A percentile compares a stretch with the other conserved stretches of the same genome.
These are phyloP conservation scores for Esperia sulphurella DNA, from an alignment of 2,888 invertebrate species.

Conservation along the genomic window DNA sequence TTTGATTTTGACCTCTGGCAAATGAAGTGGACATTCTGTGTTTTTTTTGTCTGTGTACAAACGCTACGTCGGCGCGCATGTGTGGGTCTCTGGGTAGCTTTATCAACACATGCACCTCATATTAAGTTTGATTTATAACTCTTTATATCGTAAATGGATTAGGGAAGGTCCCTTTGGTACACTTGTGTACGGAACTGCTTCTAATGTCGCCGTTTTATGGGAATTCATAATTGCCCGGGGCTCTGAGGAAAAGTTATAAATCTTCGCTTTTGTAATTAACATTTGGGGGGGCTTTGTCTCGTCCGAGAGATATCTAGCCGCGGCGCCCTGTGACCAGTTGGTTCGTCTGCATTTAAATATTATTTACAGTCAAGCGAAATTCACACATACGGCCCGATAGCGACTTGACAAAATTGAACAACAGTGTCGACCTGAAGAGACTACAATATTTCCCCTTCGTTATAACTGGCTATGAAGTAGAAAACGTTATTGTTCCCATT, in stretches of 20 bases:
- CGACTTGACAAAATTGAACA: too few species aligned
- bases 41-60: conserved; percentile 3
- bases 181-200: conserved; percentile 33
- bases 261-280: conserved; percentile 47
- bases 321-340: too few species aligned
- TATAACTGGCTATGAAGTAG: too few species aligned
- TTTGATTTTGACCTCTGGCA: too few species aligned
- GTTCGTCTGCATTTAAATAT: too few species aligned
- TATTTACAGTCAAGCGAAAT: too few species aligned
- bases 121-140: conserved; percentile 78
- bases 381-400: too few species aligned
- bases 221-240: conserved; percentile 47
- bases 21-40: background rate
- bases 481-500: too few species aligned
- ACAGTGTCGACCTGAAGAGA: too few species aligned
- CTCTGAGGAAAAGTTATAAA: conserved; percentile 17
- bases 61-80: background rate
- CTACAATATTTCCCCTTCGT: too few species aligned
- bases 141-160: conserved; percentile 79
- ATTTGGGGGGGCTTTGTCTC: conserved; percentile 27
- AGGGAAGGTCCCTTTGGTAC: conserved; percentile 53
- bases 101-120: conserved; percentile 77
- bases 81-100: conserved; percentile 25
- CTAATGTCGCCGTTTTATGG: conserved; percentile 53
- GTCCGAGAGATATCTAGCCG: background rate